phyloP scores from a whole-genome alignment of 2,888 invertebrate genomes.

The Cordilura impudica region DNA sequence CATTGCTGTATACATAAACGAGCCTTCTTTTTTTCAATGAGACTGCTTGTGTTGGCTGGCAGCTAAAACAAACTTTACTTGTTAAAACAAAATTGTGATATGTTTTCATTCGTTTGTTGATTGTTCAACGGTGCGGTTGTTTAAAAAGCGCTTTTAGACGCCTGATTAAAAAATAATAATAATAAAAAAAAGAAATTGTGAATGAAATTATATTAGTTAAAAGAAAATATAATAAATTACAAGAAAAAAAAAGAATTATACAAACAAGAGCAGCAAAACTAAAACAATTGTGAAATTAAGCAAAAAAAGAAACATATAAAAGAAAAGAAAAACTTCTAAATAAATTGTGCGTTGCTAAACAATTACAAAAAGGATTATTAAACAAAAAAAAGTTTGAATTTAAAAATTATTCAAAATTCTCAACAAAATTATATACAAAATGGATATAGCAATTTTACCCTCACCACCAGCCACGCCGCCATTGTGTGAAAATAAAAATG shows the following conservation, averaged over 20 bases:
- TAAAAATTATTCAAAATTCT: slow-evolving; percentile 55
- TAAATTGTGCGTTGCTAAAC: slow-evolving; percentile 51
- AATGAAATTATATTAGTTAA: slow-evolving; percentile 22
- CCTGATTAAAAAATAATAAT: background rate
- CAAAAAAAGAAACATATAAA: background rate
- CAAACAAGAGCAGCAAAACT: slow-evolving; percentile 17
- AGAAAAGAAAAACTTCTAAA: background rate
- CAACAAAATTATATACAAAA: slow-evolving; percentile 65
- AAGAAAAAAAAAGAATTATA: slow-evolving; percentile 4
- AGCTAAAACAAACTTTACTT: slow-evolving; percentile 54
- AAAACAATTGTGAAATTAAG: background rate
- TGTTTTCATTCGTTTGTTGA: slow-evolving; percentile 77
- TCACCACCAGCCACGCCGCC: slow-evolving; percentile 87
- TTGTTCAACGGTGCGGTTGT: slow-evolving; percentile 75
- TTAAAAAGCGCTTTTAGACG: slow-evolving; percentile 58
- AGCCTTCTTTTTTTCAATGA: slow-evolving; percentile 60
- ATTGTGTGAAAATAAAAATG: slow-evolving; percentile 78
- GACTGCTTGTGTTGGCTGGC: slow-evolving; percentile 45
- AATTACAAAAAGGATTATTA: slow-evolving; percentile 46
- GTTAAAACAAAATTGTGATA: slow-evolving; percentile 50
- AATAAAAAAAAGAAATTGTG: slow-evolving; percentile 28
- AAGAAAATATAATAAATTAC: slow-evolving; percentile 23
- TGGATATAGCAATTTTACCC: slow-evolving; percentile 78
- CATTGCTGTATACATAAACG: slow-evolving; percentile 32
- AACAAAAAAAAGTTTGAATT: slow-evolving; percentile 23